Conservation (phyloP, 2,797 vertebrate genomes). For the Gastrophryne carolinensis region DNA sequence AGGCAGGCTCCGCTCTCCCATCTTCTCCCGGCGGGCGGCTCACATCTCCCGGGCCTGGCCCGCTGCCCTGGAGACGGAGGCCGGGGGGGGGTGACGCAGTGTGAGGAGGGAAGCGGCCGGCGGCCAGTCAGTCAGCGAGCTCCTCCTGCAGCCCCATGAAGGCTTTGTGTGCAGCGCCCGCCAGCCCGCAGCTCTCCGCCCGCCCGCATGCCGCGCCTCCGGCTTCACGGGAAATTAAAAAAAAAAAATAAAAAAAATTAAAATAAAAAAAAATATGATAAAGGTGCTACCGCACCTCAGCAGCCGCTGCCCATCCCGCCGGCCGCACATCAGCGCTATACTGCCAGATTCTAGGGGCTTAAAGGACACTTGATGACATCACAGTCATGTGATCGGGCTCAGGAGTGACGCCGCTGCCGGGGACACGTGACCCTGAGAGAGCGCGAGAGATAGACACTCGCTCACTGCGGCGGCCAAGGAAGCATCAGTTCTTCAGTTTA, state of each 20-base stretch:
- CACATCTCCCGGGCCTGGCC: not conserved
- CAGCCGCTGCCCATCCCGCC: constrained; percentile 27
- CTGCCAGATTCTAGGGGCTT: constrained; percentile 57
- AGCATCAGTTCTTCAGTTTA: too few species aligned
- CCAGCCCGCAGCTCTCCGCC: constrained; percentile 1
- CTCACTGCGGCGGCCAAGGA: too few species aligned
- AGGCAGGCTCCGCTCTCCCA: constrained; percentile 36
- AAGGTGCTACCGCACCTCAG: not conserved
- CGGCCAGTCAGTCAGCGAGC: not conserved
- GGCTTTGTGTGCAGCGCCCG: not conserved
- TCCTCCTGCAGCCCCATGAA: not conserved
- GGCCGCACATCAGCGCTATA: constrained; percentile 65
- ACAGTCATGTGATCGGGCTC: constrained; percentile 54
- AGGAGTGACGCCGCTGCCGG: not conserved
- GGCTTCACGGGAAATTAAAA: not conserved
- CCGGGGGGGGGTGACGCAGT: too few species aligned
- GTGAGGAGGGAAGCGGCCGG: not conserved
- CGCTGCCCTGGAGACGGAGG: constrained; percentile 44
- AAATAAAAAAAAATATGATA: not conserved
- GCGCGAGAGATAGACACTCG: too few species aligned
- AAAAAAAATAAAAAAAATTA: not conserved
- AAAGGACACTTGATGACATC: constrained; percentile 30
- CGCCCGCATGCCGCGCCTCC: not conserved
- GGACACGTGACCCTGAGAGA: not conserved
- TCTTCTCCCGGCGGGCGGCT: constrained; percentile 15